Percentiles rank a stretch among this genome's conserved stretches.
These are phyloP conservation scores for Echeneis naucrates DNA, from an alignment of 2,797 vertebrate species.

Conservation along the genomic window DNA sequence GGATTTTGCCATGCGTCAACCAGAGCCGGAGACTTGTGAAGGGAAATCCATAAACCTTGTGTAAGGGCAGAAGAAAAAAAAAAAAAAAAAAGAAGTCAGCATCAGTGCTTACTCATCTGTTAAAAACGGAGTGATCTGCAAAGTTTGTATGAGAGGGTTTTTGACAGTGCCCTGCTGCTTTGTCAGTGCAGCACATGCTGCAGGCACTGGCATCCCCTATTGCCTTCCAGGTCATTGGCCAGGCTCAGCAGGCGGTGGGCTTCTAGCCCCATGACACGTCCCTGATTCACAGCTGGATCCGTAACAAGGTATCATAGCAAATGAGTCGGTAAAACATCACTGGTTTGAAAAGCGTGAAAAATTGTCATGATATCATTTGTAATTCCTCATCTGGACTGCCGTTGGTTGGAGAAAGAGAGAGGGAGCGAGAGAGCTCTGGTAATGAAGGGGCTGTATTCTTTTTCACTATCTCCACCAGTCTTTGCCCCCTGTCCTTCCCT, in stretches of 20 bases:
- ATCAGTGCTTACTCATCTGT: slow-evolving; percentile 91
- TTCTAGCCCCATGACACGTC: slow-evolving; percentile 86
- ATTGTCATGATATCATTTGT: slow-evolving; percentile 88
- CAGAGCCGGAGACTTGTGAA: slow-evolving; percentile 70
- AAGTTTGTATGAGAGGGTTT: slow-evolving; percentile 88
- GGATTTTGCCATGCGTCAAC: slow-evolving; percentile 74
- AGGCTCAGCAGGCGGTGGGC: slow-evolving; percentile 84
- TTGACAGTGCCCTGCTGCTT: slow-evolving; percentile 91
- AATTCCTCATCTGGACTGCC: slow-evolving; percentile 80
- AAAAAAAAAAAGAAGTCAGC: slow-evolving; percentile 76
- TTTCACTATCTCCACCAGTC: slow-evolving; percentile 58
- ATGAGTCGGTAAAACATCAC: slow-evolving; percentile 92
- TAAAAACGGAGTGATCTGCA: slow-evolving; percentile 87
- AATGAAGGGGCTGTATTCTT: slow-evolving; percentile 66
- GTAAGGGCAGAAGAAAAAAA: slow-evolving; percentile 68
- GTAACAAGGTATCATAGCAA: slow-evolving; percentile 89
- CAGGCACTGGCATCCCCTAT: slow-evolving; percentile 86
- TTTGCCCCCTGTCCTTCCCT: slow-evolving; percentile 10
- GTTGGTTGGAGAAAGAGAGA: slow-evolving; percentile 54
- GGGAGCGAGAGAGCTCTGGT: slow-evolving; percentile 45
- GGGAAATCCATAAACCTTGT: slow-evolving; percentile 82
- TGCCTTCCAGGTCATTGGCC: slow-evolving; percentile 92
- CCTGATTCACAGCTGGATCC: slow-evolving; percentile 88
- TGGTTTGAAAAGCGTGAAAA: slow-evolving; percentile 87
- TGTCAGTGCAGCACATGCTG: slow-evolving; percentile 89